Percentiles rank a stretch among this genome's conserved stretches.
These are phyloP conservation scores for Tromatobia lineatoria DNA, from an alignment of 2,888 invertebrate species.

Conservation along the genomic window DNA sequence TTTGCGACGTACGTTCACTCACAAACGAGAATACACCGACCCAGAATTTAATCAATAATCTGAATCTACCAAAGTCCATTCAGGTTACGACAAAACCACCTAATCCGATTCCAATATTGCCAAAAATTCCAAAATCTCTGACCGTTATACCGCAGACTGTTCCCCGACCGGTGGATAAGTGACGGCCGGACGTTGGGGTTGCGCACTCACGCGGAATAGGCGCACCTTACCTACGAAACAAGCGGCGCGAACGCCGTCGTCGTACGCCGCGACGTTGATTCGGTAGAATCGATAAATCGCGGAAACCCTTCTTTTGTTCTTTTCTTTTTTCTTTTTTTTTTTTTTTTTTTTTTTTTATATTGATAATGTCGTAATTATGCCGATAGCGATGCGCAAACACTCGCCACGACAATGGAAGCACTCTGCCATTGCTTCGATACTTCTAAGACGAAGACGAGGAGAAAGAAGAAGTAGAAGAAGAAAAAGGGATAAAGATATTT, in stretches of 20 bases:
- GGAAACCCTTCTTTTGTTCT: conserved; percentile 12
- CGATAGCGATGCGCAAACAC: conserved; percentile 31
- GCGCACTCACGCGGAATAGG: conserved; percentile 5
- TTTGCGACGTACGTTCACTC: conserved; percentile 83
- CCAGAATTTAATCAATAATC: conserved; percentile 82
- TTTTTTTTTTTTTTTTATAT: background rate
- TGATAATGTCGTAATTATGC: conserved; percentile 7
- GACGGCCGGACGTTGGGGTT: conserved; percentile 63
- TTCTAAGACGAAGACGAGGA: conserved; percentile 27
- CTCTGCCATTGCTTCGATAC: conserved; percentile 54
- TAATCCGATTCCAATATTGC: conserved; percentile 87
- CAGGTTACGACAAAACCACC: conserved; percentile 82
- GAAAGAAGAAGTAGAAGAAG: conserved; percentile 23
- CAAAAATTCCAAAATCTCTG: conserved; percentile 93
- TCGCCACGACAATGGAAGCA: conserved; percentile 34
- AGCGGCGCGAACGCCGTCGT: conserved; percentile 47
- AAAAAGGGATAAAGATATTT: conserved; percentile 12
- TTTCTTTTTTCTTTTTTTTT: conserved; percentile 13
- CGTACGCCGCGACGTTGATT: conserved; percentile 37
- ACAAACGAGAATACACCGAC: conserved; percentile 82
- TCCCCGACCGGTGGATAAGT: conserved; percentile 80
- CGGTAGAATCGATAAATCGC: conserved; percentile 18
- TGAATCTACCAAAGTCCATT: conserved; percentile 84
- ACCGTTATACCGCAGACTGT: conserved; percentile 92
- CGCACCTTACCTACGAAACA: background rate